A percentile compares a stretch with the other conserved stretches of the same genome.
These are phyloP conservation scores for Lepus townsendii DNA, from an alignment of 2,797 vertebrate genomes.

Conservation along the genomic window DNA sequence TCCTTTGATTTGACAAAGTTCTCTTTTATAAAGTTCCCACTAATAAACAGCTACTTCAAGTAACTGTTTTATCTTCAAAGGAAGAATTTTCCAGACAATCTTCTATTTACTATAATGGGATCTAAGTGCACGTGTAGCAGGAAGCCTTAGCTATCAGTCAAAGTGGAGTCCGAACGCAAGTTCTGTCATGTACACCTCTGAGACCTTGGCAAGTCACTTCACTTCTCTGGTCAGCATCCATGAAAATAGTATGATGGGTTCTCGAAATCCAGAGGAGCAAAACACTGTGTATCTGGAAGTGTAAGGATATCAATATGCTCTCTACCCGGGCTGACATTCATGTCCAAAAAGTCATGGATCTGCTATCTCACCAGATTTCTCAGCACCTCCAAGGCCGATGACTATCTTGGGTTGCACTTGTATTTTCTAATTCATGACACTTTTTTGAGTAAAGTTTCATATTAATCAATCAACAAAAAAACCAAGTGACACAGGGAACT, in stretches of 20 bases:
- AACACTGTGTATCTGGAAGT: neutral
- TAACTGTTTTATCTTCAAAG: conserved; percentile 1
- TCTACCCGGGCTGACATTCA: neutral
- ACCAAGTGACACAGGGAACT: neutral
- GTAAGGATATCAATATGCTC: neutral
- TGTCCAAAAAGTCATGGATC: neutral
- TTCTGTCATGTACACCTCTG: neutral
- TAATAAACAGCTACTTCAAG: conserved; percentile 2
- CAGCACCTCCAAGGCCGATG: neutral
- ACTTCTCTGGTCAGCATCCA: neutral
- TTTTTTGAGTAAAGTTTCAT: neutral
- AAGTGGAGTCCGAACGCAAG: neutral
- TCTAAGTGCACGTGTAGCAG: neutral
- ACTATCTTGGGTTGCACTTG: neutral
- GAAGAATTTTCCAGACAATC: neutral
- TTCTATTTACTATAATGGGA: conserved; percentile 5
- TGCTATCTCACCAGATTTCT: neutral
- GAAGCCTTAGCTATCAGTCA: neutral
- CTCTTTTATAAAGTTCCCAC: neutral
- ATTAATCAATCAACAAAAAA: conserved; percentile 31
- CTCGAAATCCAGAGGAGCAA: conserved; percentile 11
- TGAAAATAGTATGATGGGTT: conserved; percentile 19
- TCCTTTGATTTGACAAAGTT: conserved; percentile 30
- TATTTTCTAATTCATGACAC: neutral
- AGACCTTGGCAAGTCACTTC: neutral